A percentile compares a stretch with the other conserved stretches of the same genome.
These are phyloP conservation scores for Drosophila pandora DNA, from an alignment of 1,140 invertebrate genomes.

Conservation along the genomic window DNA sequence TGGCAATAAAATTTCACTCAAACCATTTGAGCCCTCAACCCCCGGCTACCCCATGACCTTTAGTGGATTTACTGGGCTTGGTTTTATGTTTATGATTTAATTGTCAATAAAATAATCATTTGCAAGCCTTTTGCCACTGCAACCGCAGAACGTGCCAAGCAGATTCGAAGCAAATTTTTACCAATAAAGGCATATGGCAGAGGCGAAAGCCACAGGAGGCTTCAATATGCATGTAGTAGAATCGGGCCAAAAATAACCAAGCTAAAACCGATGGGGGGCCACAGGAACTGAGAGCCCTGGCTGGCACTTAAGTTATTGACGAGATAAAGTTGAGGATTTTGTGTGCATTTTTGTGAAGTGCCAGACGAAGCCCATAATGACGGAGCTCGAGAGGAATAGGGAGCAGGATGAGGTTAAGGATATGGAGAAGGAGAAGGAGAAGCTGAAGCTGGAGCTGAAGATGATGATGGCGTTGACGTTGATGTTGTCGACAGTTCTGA, in stretches of 20 bases:
- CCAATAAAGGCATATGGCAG: slow-evolving; percentile 56
- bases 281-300: slow-evolving; percentile 24
- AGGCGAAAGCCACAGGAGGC: slow-evolving; percentile 30
- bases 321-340: slow-evolving; percentile 82
- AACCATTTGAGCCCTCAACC: slow-evolving; percentile 34
- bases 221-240: slow-evolving; percentile 10
- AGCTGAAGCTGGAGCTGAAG: slow-evolving; percentile 34
- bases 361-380: slow-evolving; percentile 71
- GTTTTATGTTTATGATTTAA: slow-evolving; percentile 74
- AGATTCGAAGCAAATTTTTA: slow-evolving; percentile 57
- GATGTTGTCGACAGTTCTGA: slow-evolving; percentile 52
- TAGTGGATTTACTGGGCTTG: slow-evolving; percentile 56
- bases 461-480: slow-evolving; percentile 46
- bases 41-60: slow-evolving; percentile 2
- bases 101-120: slow-evolving; percentile 82
- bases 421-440: slow-evolving; percentile 1
- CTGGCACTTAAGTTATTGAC: slow-evolving; percentile 75
- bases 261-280: slow-evolving; percentile 19
- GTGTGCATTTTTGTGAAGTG: slow-evolving; percentile 81
- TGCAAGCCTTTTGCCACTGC: slow-evolving; percentile 70
- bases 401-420: slow-evolving; percentile 3
- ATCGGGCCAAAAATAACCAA: slow-evolving; percentile 20
- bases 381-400: slow-evolving; percentile 43
- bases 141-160: slow-evolving; percentile 73
- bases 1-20: slow-evolving; percentile 72